Percentiles rank a stretch among this genome's conserved stretches.
These are phyloP conservation scores for Gorsachius magnificus DNA, from an alignment of 2,797 vertebrate species.

Conservation along the genomic window DNA sequence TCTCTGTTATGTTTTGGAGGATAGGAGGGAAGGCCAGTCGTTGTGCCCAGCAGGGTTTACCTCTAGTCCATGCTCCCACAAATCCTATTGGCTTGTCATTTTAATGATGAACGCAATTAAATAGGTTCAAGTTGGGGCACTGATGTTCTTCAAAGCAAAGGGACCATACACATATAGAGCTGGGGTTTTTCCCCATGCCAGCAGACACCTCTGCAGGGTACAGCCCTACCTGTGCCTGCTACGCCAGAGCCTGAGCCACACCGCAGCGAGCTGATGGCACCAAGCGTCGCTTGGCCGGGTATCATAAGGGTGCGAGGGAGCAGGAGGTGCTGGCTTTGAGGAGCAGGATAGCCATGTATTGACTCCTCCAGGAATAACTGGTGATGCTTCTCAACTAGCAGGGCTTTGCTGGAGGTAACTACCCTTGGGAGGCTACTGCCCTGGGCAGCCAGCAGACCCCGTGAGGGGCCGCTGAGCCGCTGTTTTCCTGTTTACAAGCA, in stretches of 20 bases:
- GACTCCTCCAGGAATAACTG: background rate
- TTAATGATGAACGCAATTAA: background rate
- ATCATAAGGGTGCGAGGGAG: accelerated
- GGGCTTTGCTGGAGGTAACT: background rate
- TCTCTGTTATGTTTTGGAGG: background rate
- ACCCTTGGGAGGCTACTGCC: background rate
- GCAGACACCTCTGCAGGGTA: background rate
- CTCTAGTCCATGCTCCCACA: background rate
- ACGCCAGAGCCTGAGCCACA: accelerated
- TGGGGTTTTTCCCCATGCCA: background rate
- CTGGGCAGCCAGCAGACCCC: background rate
- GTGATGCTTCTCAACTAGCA: background rate
- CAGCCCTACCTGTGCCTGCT: background rate
- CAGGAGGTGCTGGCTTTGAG: background rate
- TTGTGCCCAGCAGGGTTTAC: background rate
- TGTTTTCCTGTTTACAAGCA: background rate
- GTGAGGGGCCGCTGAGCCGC: background rate
- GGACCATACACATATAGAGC: background rate
- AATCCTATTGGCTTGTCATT: background rate
- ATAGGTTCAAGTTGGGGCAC: background rate
- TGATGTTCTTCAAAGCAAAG: background rate
- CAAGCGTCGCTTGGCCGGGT: accelerated
- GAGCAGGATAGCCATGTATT: background rate
- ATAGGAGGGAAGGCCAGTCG: background rate
- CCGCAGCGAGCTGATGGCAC: accelerated